Evolutionary conservation across 2,797 vertebrate species (phyloP).

Genomic region (Acanthis flammea): DNA sequence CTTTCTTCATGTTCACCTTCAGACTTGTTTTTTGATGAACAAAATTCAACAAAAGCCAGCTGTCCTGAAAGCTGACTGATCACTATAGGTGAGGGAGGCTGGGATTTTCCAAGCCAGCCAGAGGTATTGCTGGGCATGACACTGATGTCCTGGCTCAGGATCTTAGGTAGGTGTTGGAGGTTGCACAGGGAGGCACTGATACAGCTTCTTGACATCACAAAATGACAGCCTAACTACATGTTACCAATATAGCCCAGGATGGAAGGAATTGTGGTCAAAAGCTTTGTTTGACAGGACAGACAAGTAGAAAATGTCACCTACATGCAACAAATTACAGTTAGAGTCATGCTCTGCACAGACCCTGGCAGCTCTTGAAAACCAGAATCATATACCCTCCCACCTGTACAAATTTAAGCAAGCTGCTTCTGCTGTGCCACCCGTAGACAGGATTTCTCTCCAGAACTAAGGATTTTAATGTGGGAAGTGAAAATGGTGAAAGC

Average conservation of each 20-base stretch:
- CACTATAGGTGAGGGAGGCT: background rate
- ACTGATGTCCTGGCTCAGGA: background rate
- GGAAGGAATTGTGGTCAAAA: background rate
- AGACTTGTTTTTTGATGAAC: background rate
- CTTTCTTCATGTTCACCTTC: background rate
- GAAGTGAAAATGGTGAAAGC: background rate
- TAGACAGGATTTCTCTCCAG: background rate
- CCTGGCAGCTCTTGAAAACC: background rate
- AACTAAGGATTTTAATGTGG: background rate
- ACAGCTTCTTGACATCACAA: rapidly evolving
- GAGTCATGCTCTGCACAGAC: background rate
- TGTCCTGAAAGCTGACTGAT: background rate
- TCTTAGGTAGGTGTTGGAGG: background rate
- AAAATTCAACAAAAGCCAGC: background rate
- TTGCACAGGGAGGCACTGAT: background rate
- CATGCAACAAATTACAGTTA: background rate
- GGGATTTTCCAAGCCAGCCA: background rate
- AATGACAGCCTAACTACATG: background rate
- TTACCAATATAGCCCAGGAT: background rate
- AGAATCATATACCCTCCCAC: background rate
- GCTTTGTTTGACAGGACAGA: background rate
- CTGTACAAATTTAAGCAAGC: background rate
- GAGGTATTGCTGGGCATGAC: rapidly evolving
- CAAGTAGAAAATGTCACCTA: background rate
- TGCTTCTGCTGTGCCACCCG: background rate